These are phyloP conservation scores for Ophraella communa DNA, from an alignment of 2,888 invertebrate species.

Conservation along the genomic window DNA sequence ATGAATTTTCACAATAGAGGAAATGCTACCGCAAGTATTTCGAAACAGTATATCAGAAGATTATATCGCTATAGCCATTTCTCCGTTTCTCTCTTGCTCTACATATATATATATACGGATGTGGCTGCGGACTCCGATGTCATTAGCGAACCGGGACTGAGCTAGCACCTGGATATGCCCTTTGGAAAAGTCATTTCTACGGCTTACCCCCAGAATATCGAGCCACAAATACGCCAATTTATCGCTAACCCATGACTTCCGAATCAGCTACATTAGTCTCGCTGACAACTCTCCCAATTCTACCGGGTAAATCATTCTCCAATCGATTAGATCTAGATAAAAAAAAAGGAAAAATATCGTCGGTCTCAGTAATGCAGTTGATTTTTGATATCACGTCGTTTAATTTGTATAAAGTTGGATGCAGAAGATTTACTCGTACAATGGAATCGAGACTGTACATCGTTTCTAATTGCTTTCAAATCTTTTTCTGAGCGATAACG, in stretches of 20 bases:
- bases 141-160: slow-evolving; percentile 42
- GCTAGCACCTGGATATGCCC: slow-evolving; percentile 51
- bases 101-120: too few species aligned
- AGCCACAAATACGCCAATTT: slow-evolving; percentile 55
- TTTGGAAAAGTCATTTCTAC: slow-evolving; percentile 46
- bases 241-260: slow-evolving; percentile 40
- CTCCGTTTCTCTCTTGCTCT: slow-evolving; percentile 47
- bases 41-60: slow-evolving; percentile 38
- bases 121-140: slow-evolving; percentile 25
- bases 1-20: slow-evolving; percentile 31
- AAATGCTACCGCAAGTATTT: slow-evolving; percentile 35
- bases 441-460: too few species aligned
- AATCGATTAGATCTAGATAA: too few species aligned
- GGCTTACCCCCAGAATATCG: slow-evolving; percentile 32
- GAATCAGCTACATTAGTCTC: slow-evolving; percentile 18
- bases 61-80: slow-evolving; percentile 41
- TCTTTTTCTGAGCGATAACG: too few species aligned
- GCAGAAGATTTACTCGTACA: too few species aligned
- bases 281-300: slow-evolving; percentile 9
- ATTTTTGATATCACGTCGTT: too few species aligned
- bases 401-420: too few species aligned
- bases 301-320: not conserved
- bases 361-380: too few species aligned
- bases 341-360: too few species aligned
- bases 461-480: too few species aligned